phyloP scores from a whole-genome alignment of 1,140 invertebrate species.

The Bathynomus jamesi region DNA sequence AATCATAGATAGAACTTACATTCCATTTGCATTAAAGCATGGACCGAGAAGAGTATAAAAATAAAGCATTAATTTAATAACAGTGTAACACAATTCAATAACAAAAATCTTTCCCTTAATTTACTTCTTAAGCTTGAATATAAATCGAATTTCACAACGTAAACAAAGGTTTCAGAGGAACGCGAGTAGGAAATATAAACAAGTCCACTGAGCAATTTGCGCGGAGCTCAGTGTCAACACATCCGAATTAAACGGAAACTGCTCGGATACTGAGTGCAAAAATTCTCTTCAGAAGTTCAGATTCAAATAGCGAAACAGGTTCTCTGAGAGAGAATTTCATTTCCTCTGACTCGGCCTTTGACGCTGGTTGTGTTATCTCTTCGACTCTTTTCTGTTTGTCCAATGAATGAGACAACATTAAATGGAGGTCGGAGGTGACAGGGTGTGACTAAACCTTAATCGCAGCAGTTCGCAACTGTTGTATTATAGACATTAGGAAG shows the following conservation, averaged over 20 bases:
- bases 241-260: background rate
- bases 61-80: too few relatives aligned
- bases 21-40: too few relatives aligned
- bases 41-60: too few relatives aligned
- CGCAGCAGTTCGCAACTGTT: too few relatives aligned
- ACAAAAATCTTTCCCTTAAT: too few relatives aligned
- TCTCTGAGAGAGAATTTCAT: background rate
- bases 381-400: too few relatives aligned
- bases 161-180: background rate
- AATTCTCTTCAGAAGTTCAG: background rate
- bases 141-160: too few relatives aligned
- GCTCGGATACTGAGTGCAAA: background rate
- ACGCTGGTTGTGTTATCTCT: background rate
- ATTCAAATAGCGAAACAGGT: background rate
- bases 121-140: too few relatives aligned
- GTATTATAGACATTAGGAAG: too few relatives aligned
- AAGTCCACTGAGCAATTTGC: background rate
- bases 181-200: background rate
- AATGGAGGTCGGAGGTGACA: background rate
- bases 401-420: background rate
- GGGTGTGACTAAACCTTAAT: too few relatives aligned
- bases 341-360: background rate
- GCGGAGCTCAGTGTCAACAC: background rate
- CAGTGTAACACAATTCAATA: too few relatives aligned
- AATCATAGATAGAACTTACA: too few relatives aligned